Evolutionary conservation across 2,888 invertebrate species (phyloP).

Genomic region (Synanthedon formicaeformis): DNA sequence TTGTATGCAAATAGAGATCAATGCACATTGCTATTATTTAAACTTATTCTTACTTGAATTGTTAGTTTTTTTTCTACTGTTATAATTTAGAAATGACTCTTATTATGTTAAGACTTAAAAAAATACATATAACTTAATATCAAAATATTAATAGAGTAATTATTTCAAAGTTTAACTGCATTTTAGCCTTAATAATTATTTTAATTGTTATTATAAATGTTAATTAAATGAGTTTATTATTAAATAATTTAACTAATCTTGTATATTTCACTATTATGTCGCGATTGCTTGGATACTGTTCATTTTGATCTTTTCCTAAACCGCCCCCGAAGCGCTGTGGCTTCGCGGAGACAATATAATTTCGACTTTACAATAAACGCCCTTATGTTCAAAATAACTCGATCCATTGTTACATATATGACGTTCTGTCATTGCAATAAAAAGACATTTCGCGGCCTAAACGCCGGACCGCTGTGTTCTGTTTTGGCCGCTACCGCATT

Average conservation of each 20-base stretch:
- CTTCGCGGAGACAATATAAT: slow-evolving; percentile 24
- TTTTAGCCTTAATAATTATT: no score
- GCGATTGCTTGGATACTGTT: slow-evolving; percentile 56
- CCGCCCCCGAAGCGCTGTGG: slow-evolving; percentile 37
- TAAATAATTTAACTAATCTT: slow-evolving; percentile 38
- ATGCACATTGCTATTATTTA: not conserved
- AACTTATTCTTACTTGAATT: no score
- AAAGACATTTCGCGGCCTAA: slow-evolving; percentile 28
- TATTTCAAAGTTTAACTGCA: no score
- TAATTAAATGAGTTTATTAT: no score
- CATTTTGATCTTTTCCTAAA: slow-evolving; percentile 56
- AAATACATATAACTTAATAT: no score
- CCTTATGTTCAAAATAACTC: slow-evolving; percentile 43
- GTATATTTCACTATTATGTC: slow-evolving; percentile 57
- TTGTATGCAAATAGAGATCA: slow-evolving; percentile 51
- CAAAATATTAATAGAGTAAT: no score
- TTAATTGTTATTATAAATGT: no score
- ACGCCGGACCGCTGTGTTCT: slow-evolving; percentile 16
- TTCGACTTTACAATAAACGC: slow-evolving; percentile 31
- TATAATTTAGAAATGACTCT: no score
- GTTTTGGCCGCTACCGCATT: slow-evolving; percentile 17
- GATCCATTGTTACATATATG: slow-evolving; percentile 45
- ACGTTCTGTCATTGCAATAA: slow-evolving; percentile 48
- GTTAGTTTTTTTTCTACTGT: slow-evolving; percentile 47
- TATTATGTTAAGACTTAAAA: no score